Conservation (phyloP, 2,797 vertebrate genomes). For the Caiman crocodilus region DNA sequence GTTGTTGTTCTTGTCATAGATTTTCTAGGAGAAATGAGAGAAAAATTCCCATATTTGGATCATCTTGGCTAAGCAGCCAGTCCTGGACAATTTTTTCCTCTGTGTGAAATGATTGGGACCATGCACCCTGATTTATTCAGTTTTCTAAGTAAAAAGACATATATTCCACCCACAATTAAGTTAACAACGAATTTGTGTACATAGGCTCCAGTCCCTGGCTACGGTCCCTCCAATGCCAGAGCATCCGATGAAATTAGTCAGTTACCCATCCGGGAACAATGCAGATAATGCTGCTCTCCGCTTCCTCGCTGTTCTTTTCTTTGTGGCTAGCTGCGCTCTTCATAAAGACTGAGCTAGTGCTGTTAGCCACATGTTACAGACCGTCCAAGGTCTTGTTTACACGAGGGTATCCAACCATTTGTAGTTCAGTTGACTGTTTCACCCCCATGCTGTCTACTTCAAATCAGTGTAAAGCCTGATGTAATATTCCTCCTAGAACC, state of each 20-base stretch:
- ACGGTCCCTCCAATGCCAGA: neutral
- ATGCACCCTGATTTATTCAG: neutral
- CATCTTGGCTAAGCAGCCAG: neutral
- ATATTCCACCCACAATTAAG: neutral
- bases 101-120: neutral
- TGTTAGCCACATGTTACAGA: neutral
- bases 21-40: neutral
- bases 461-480: neutral
- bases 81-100: neutral
- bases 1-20: neutral
- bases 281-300: neutral
- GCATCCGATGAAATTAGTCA: neutral
- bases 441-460: accelerated
- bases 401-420: accelerated
- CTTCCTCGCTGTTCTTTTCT: neutral
- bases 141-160: neutral
- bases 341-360: neutral
- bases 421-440: neutral
- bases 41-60: neutral
- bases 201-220: neutral
- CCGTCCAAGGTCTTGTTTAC: neutral
- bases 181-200: neutral
- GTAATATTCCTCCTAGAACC: neutral
- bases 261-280: neutral
- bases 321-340: neutral